Evolutionary conservation across 30 jellyfish, hydroid and myxozoan genomes (phyloP), one percentile per base, ranked within the genome.

Genomic region (Turritopsis rubra): DNA sequence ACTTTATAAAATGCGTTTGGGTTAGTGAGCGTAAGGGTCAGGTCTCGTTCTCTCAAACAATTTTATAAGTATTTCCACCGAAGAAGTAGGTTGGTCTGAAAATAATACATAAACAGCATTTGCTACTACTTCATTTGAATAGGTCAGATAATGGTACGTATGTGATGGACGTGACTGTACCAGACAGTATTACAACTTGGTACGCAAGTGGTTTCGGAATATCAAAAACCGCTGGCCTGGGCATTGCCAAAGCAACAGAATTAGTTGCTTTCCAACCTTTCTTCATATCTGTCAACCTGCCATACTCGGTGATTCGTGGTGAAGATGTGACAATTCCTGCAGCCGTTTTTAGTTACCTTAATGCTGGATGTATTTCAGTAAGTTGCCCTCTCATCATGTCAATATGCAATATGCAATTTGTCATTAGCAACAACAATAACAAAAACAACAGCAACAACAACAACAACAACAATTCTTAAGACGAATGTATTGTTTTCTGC

Each of bases 111-210:
- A n/a, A n/a, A n/a, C n/a, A n/a, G n/a, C n/a, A n/a, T n/a, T n/a
- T n/a, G n/a, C n/a, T n/a, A 68, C 16, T 23, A 7, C 30, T 19
- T 29, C 66, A 28, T 53, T 71, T 41, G 75, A 75, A 21, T 77
- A 92, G 98, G 18, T 72, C 79, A 0, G 80, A 84, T 27, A 76
- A 95, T 66, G 98, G 98, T 8, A 86, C 84, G 52, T 79, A 92
- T 29, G 83, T 80, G 1, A 54, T 92, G 22, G 90, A 81, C 17
- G 96, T 88, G 30, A 82, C 74, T 21, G 96, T 92, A 13, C 98
- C 98, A 0, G 98, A 92, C 85, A 87, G 96, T 8, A 86, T 92
- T 24, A 92, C 98, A 23, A 84, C 96, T 16, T 92, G 98, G 98
- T 79, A 92, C 66, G 98, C 96, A 18, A 92, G 94, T 77, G 98